Percentiles rank a stretch among this genome's conserved stretches.
Evolutionary conservation across 2,888 invertebrate genomes (phyloP).

Genomic region (Baccha elongata): DNA sequence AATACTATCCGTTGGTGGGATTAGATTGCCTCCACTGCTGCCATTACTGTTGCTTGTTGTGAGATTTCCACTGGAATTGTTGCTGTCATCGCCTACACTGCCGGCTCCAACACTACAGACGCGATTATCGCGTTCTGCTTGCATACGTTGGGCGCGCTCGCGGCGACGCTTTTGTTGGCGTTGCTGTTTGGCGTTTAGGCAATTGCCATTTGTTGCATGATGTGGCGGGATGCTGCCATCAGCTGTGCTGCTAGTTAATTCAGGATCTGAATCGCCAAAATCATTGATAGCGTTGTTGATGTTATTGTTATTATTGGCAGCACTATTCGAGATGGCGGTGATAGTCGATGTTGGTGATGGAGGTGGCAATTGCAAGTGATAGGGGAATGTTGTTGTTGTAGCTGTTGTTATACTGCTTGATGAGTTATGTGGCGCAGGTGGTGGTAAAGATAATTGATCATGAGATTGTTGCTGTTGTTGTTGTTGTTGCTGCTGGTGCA

Average conservation of each 20-base stretch:
- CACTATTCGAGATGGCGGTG: constrained; percentile 48
- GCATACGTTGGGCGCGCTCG: constrained; percentile 95
- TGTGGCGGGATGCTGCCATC: constrained; percentile 68
- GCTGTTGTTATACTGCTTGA: constrained; percentile 66
- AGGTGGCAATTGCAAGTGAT: constrained; percentile 65
- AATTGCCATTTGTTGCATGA: constrained; percentile 61
- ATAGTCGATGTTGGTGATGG: constrained; percentile 75
- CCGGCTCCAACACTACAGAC: constrained; percentile 79
- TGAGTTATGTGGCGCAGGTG: constrained; percentile 68
- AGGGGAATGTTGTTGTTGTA: constrained; percentile 70
- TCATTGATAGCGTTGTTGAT: constrained; percentile 75
- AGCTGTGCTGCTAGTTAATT: constrained; percentile 78
- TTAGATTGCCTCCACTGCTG: constrained; percentile 80
- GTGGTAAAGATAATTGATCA: constrained; percentile 71
- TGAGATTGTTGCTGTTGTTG: constrained; percentile 68
- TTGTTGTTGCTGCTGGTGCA: constrained; percentile 70
- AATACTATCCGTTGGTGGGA: constrained; percentile 81
- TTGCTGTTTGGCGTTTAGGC: constrained; percentile 80
- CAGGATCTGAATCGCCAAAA: constrained; percentile 80
- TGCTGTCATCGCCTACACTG: constrained; percentile 81
- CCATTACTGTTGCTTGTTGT: constrained; percentile 75
- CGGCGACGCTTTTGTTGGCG: constrained; percentile 91
- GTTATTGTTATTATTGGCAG: constrained; percentile 23
- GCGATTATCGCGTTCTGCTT: constrained; percentile 89
- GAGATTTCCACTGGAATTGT: constrained; percentile 80